Conservation (phyloP, 2,113 vertebrate genomes). For the Pachypanchax playfairii region DNA sequence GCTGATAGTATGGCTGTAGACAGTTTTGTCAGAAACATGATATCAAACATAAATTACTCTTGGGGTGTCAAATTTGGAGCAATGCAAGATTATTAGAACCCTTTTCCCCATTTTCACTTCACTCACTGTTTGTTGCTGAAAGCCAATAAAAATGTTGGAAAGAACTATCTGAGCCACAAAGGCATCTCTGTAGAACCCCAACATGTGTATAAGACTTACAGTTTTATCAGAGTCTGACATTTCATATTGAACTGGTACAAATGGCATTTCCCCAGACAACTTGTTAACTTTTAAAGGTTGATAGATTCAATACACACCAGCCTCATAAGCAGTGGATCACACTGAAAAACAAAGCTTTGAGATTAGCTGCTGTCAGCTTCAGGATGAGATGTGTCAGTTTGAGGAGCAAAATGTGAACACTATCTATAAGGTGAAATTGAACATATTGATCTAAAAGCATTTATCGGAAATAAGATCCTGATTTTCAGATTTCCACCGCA, state of each 20-base stretch:
- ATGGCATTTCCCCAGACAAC: constrained; percentile 84
- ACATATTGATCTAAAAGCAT: constrained; percentile 64
- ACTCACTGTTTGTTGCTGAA: constrained; percentile 26
- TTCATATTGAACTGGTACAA: constrained; percentile 84
- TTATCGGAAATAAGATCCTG: constrained; percentile 53
- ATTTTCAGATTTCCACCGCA: constrained; percentile 38
- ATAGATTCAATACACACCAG: constrained; percentile 76
- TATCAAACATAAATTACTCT: constrained; percentile 40
- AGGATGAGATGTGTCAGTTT: constrained; percentile 65
- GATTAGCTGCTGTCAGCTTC: constrained; percentile 79
- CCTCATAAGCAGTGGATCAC: constrained; percentile 74
- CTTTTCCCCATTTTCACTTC: constrained; percentile 21
- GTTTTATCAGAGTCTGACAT: constrained; percentile 82
- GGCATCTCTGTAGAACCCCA: constrained; percentile 57
- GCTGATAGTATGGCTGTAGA: constrained; percentile 12
- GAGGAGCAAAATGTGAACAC: constrained; percentile 63
- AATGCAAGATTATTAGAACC: constrained; percentile 27
- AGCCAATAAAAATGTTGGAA: constrained; percentile 15
- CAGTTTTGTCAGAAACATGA: constrained; percentile 4
- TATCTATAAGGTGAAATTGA: constrained; percentile 59
- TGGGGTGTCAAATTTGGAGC: constrained; percentile 18
- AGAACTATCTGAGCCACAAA: constrained; percentile 46
- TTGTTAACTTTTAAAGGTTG: constrained; percentile 90
- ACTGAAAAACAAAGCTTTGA: constrained; percentile 74
- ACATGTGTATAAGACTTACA: constrained; percentile 70